A percentile compares a stretch with the other conserved stretches of the same genome.
Conservation (phyloP, 35 echinoderm and acorn worm genomes). For the Strongylocentrotus purpuratus region DNA sequence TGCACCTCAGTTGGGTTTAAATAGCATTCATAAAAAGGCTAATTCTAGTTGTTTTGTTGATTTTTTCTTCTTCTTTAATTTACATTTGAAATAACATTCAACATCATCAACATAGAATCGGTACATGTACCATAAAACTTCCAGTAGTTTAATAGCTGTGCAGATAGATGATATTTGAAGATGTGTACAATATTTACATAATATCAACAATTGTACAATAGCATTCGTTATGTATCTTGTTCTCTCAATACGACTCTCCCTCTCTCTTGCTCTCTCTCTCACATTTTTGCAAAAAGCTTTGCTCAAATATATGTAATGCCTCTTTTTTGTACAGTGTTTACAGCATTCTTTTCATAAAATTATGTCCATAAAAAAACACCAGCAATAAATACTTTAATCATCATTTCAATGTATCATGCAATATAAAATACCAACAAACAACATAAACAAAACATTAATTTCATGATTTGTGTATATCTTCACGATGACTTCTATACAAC, state of each 20-base stretch:
- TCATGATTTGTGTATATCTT: background rate
- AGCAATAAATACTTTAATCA: background rate
- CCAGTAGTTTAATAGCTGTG: background rate
- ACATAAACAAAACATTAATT: background rate
- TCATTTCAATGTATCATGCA: background rate
- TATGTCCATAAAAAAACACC: background rate
- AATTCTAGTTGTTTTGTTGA: background rate
- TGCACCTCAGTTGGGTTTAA: background rate
- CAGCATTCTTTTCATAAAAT: background rate
- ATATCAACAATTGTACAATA: slow-evolving; percentile 12
- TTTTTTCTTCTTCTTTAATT: background rate
- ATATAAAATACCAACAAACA: background rate
- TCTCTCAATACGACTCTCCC: background rate
- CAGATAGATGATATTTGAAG: background rate
- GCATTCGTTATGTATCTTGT: background rate
- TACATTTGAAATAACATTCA: background rate
- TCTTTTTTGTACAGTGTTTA: background rate
- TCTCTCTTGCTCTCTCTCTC: background rate
- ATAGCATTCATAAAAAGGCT: slow-evolving; percentile 4
- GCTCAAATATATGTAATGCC: background rate
- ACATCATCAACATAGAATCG: background rate
- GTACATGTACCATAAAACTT: background rate
- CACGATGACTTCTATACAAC: background rate
- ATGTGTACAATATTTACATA: slow-evolving; percentile 6
- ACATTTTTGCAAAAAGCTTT: background rate